Conservation (phyloP, 2,888 invertebrate species). For the Sylvicola cinctus region DNA sequence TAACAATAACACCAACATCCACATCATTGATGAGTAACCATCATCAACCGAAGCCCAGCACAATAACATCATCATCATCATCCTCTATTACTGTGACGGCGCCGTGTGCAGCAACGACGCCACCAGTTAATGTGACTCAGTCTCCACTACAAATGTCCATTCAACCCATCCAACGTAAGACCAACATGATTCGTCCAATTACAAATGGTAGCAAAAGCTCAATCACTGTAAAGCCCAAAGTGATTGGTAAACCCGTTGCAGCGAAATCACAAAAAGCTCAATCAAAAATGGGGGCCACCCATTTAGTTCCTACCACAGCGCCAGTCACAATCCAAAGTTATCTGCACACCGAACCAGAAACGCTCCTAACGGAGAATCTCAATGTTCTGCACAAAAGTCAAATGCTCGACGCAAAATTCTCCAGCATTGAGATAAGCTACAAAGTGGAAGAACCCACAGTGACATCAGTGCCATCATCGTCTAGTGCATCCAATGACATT, state of each 20-base stretch:
- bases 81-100: slow-evolving; percentile 15
- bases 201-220: slow-evolving; percentile 5
- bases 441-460: background rate
- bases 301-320: slow-evolving; percentile 4
- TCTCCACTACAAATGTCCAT: slow-evolving; percentile 4
- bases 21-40: slow-evolving; percentile 19
- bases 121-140: background rate
- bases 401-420: no score
- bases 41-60: slow-evolving; percentile 26
- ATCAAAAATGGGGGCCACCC: no score
- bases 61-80: slow-evolving; percentile 28
- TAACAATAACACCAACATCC: no score
- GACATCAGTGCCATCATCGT: background rate
- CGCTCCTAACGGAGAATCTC: slow-evolving; percentile 12
- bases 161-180: slow-evolving; percentile 8
- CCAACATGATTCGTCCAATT: slow-evolving; percentile 7
- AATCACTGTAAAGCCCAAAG: slow-evolving; percentile 9
- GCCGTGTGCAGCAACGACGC: background rate
- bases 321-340: slow-evolving; percentile 8
- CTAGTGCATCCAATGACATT: background rate
- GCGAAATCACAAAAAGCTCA: slow-evolving; percentile 1
- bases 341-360: slow-evolving; percentile 18
- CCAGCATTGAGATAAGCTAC: no score
- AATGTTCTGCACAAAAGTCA: slow-evolving; percentile 7
- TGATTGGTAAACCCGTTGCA: slow-evolving; percentile 7